These are phyloP conservation scores for Elymnias hypermnestra DNA, from an alignment of 1,140 invertebrate species.

Conservation along the genomic window DNA sequence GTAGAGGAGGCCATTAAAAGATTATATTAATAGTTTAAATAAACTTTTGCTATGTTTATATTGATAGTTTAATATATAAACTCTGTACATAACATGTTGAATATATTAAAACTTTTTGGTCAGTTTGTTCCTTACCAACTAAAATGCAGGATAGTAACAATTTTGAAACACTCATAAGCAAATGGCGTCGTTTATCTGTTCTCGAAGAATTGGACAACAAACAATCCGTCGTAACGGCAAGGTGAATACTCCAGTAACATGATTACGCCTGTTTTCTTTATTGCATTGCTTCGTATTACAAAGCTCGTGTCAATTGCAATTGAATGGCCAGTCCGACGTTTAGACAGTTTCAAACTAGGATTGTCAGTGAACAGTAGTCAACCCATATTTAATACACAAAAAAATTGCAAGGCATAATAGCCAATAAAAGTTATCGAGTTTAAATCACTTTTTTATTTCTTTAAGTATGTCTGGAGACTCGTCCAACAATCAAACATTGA, in stretches of 20 bases:
- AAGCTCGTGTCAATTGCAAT: constrained; percentile 1
- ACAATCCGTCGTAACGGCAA: constrained; percentile 37
- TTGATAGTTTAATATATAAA: too few species aligned
- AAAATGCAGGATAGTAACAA: constrained; percentile 62
- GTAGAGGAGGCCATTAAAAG: too few species aligned
- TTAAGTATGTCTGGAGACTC: constrained; percentile 59
- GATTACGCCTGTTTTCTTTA: constrained; percentile 18
- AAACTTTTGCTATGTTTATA: too few species aligned
- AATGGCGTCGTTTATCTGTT: constrained; percentile 60
- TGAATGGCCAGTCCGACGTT: constrained; percentile 32
- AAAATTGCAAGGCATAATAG: background rate
- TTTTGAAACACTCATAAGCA: constrained; percentile 59
- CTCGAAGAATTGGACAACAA: constrained; percentile 29
- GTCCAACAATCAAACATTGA: constrained; percentile 30
- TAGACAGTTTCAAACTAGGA: constrained; percentile 3
- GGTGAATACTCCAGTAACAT: constrained; percentile 37
- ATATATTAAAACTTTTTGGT: constrained; percentile 61
- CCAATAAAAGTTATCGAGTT: background rate
- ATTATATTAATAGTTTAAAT: too few species aligned
- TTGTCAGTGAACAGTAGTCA: constrained; percentile 4
- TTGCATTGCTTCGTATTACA: constrained; percentile 22
- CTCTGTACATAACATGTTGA: too few species aligned
- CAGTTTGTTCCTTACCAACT: constrained; percentile 28
- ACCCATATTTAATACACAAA: background rate
- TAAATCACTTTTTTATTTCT: constrained; percentile 10